These are phyloP conservation scores for Rosalia funebris DNA, from an alignment of 2,888 invertebrate genomes.

Conservation along the genomic window DNA sequence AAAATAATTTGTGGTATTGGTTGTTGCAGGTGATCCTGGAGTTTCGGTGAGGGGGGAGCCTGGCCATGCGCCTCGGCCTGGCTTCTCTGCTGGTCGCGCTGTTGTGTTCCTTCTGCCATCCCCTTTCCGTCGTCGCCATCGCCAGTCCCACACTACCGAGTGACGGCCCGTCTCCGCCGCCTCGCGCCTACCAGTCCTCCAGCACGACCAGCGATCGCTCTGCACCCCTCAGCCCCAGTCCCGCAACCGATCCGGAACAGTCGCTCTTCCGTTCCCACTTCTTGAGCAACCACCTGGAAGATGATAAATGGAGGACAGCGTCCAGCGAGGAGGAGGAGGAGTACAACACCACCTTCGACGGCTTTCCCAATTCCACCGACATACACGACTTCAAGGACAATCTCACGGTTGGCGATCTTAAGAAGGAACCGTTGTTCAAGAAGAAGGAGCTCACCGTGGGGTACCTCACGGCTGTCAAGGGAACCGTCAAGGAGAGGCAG, in stretches of 20 bases:
- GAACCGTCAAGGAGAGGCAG: constrained; percentile 78
- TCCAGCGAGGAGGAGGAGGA: constrained; percentile 14
- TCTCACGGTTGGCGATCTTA: constrained; percentile 50
- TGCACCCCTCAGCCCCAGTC: constrained; percentile 6
- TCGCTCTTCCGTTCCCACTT: constrained; percentile 1
- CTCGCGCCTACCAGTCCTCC: constrained; percentile 5
- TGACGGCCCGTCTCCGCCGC: constrained; percentile 22
- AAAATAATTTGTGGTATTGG: constrained; percentile 26
- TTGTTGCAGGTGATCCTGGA: constrained; percentile 57
- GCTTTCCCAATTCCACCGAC: constrained; percentile 1
- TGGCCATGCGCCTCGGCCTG: constrained; percentile 72
- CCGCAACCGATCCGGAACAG: background rate
- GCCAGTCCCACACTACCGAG: constrained; percentile 27
- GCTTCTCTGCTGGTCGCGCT: constrained; percentile 65
- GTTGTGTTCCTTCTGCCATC: constrained; percentile 55
- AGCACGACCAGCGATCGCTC: constrained; percentile 30
- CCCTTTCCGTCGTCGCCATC: constrained; percentile 42
- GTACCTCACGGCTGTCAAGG: constrained; percentile 83
- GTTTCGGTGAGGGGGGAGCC: constrained; percentile 65
- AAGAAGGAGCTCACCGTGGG: constrained; percentile 79
- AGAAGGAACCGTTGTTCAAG: constrained; percentile 69
- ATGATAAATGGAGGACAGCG: constrained; percentile 1
- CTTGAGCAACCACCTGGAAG: constrained; percentile 13
- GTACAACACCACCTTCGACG: constrained; percentile 6
- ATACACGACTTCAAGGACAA: constrained; percentile 32